Evolutionary conservation across 2,113 vertebrate genomes (phyloP).

Genomic region (Haplochromis vanheusdeni): DNA sequence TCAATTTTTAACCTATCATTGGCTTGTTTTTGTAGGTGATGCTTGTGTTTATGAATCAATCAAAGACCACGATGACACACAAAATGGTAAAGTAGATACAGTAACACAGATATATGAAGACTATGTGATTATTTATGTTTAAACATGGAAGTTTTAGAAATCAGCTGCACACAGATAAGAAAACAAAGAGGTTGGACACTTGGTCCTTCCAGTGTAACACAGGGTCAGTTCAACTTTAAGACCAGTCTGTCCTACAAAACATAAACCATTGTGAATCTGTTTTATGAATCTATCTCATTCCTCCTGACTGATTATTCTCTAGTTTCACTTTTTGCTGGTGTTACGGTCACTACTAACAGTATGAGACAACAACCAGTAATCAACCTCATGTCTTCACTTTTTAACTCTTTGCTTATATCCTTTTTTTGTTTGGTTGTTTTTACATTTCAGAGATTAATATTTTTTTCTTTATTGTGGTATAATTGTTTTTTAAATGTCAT

Average conservation of each 20-base stretch:
- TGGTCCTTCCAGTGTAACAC: rapidly evolving
- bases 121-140: background rate
- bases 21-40: background rate
- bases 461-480: background rate
- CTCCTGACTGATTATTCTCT: rapidly evolving
- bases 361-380: background rate
- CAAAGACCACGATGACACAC: background rate
- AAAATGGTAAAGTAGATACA: background rate
- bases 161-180: background rate
- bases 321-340: rapidly evolving
- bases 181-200: rapidly evolving
- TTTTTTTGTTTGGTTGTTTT: background rate
- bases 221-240: background rate
- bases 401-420: background rate
- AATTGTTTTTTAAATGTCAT: rapidly evolving
- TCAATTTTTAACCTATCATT: rapidly evolving
- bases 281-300: background rate
- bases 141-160: background rate
- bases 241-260: rapidly evolving
- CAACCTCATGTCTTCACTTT: background rate
- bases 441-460: background rate
- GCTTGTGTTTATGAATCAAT: background rate
- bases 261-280: rapidly evolving
- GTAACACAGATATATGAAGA: rapidly evolving
- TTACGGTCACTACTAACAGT: rapidly evolving